Evolutionary conservation across 2,797 vertebrate species (phyloP).

Genomic region (Antennarius maculatus): DNA sequence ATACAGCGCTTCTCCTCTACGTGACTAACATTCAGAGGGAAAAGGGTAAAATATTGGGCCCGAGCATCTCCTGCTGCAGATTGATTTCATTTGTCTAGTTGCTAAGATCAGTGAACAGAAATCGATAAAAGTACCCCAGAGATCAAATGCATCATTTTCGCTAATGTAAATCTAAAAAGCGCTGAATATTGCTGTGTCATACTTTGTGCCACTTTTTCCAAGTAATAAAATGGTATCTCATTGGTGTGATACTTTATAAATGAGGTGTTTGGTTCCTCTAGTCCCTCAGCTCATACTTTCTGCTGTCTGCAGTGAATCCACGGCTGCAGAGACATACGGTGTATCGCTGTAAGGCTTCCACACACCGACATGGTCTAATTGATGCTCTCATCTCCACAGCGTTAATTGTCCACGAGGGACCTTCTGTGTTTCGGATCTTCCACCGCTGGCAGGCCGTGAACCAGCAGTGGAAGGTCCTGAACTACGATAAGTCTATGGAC

Average conservation of each 20-base stretch:
- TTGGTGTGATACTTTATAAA: conserved; percentile 41
- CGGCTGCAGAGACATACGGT: conserved; percentile 37
- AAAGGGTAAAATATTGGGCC: conserved; percentile 8
- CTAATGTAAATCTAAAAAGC: conserved; percentile 45
- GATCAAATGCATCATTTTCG: conserved; percentile 58
- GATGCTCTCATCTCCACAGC: conserved; percentile 79
- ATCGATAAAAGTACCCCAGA: conserved; percentile 77
- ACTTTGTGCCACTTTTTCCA: conserved; percentile 32
- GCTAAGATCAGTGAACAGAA: conserved; percentile 66
- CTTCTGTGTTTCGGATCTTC: conserved; percentile 98
- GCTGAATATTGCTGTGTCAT: conserved; percentile 17
- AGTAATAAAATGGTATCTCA: conserved; percentile 52
- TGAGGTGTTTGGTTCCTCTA: conserved; percentile 50
- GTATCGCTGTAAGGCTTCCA: conserved; percentile 47
- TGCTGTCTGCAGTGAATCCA: conserved; percentile 32
- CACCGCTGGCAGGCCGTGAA: conserved; percentile 99
- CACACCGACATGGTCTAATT: conserved; percentile 54
- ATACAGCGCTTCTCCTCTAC: conserved; percentile 17
- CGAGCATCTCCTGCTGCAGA: conserved; percentile 41
- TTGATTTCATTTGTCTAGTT: conserved; percentile 80
- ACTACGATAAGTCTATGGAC: conserved; percentile 97
- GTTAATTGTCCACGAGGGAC: conserved; percentile 96
- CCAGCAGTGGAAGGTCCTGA: conserved; percentile 99
- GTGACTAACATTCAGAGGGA: conserved; percentile 6
- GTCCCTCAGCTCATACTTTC: conserved; percentile 40